A percentile compares a stretch with the other conserved stretches of the same genome.
phyloP scores from a whole-genome alignment of 2,888 invertebrate species.

The Lycophotia porphyrea region DNA sequence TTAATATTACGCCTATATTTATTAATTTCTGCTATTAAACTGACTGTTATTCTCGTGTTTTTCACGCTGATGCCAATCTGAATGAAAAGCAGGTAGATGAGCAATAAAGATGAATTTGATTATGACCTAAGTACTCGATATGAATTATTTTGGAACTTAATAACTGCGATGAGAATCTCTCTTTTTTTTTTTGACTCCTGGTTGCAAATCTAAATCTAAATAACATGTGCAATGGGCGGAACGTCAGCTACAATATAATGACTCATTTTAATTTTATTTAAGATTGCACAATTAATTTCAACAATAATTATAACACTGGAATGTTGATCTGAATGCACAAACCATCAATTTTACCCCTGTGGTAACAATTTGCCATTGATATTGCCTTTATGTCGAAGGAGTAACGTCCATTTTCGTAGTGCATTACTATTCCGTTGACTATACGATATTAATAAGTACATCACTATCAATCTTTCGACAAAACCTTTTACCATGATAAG shows the following conservation, averaged over 20 bases:
- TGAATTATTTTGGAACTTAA: not conserved
- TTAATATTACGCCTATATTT: slow-evolving; percentile 54
- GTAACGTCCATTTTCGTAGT: not conserved
- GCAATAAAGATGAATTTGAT: not conserved
- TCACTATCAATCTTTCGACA: slow-evolving; percentile 44
- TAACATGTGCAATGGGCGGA: too few species aligned
- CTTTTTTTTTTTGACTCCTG: not conserved
- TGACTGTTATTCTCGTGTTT: not conserved
- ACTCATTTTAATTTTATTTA: too few species aligned
- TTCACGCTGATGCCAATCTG: slow-evolving; percentile 11
- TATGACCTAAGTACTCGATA: not conserved
- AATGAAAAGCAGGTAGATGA: not conserved
- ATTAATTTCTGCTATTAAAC: slow-evolving; percentile 43
- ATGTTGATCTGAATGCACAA: not conserved
- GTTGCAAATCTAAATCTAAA: too few species aligned
- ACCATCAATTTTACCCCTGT: not conserved
- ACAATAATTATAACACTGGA: not conserved
- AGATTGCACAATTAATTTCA: not conserved
- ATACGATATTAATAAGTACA: slow-evolving; percentile 13
- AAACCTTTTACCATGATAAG: slow-evolving; percentile 50
- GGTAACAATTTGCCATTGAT: not conserved
- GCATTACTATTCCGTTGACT: not conserved
- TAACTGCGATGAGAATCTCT: not conserved
- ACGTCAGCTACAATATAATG: too few species aligned
- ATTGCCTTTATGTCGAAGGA: not conserved